Conservation (phyloP, 2,888 invertebrate species). For the Neoascia interrupta region DNA sequence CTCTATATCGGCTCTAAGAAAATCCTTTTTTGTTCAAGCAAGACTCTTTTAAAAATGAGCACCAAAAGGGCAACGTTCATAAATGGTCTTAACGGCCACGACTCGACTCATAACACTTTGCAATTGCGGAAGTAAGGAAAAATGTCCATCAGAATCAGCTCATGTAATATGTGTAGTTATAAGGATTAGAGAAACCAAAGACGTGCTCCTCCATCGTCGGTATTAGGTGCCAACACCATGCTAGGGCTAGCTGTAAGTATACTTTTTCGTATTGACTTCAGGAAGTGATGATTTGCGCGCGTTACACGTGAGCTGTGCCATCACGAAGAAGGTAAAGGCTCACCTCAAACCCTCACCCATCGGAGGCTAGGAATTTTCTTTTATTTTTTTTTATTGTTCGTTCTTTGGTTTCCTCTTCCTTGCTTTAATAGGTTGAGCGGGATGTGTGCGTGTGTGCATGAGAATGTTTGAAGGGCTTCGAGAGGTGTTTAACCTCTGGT, state of each 20-base stretch:
- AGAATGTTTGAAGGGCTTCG: constrained; percentile 68
- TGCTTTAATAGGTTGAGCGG: constrained; percentile 16
- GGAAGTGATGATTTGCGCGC: constrained; percentile 65
- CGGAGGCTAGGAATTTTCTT: constrained; percentile 63
- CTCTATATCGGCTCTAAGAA: no score
- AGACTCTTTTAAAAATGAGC: no score
- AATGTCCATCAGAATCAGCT: constrained; percentile 61
- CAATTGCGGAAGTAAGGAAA: constrained; percentile 54
- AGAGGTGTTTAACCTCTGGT: constrained; percentile 66
- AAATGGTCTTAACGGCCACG: no score
- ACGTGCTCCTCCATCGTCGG: constrained; percentile 46
- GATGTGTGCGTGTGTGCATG: constrained; percentile 1
- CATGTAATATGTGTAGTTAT: constrained; percentile 42
- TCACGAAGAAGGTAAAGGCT: constrained; percentile 45
- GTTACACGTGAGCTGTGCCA: constrained; percentile 64
- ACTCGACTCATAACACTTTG: no score
- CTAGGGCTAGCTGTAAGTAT: neutral
- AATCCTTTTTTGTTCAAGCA: no score
- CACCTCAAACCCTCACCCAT: constrained; percentile 64
- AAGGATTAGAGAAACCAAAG: constrained; percentile 57
- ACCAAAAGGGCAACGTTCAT: no score
- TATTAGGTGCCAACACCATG: constrained; percentile 9
- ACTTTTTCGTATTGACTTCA: constrained; percentile 52
- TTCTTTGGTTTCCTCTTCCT: constrained; percentile 64
- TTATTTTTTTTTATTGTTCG: neutral